These are phyloP conservation scores for Pagetopsis macropterus DNA, from an alignment of 2,797 vertebrate genomes.

Conservation along the genomic window DNA sequence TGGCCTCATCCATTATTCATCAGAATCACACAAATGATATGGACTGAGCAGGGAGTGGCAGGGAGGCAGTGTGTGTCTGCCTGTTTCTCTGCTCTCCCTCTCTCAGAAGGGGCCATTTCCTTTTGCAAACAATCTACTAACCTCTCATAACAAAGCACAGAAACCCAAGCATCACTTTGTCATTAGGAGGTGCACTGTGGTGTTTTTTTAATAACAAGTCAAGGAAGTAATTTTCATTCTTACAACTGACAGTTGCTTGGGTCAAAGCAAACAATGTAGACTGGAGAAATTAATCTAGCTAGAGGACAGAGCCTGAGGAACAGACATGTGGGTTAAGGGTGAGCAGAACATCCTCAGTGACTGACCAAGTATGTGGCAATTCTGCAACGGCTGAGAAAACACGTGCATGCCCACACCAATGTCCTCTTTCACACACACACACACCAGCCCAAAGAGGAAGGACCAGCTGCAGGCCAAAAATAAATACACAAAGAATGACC, in stretches of 20 bases:
- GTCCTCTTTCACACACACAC: conserved; percentile 19
- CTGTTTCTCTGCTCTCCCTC: conserved; percentile 25
- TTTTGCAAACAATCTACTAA: conserved; percentile 54
- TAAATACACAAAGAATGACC: conserved; percentile 78
- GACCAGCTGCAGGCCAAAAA: conserved; percentile 79
- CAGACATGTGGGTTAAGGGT: conserved; percentile 66
- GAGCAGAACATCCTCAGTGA: conserved; percentile 49
- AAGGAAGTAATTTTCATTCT: conserved; percentile 4
- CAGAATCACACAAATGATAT: conserved; percentile 61
- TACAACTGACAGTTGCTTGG: not conserved
- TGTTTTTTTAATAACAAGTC: conserved; percentile 29
- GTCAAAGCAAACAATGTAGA: conserved; percentile 2
- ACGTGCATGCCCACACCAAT: conserved; percentile 46
- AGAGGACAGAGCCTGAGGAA: conserved; percentile 21
- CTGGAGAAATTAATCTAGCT: conserved; percentile 7
- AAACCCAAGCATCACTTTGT: conserved; percentile 37
- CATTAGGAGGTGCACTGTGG: conserved; percentile 15
- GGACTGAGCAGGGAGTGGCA: conserved; percentile 72
- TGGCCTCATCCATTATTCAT: conserved; percentile 81
- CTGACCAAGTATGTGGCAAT: conserved; percentile 58
- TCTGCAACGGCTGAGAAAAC: conserved; percentile 73
- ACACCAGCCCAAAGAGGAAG: conserved; percentile 60
- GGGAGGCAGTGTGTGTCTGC: conserved; percentile 45
- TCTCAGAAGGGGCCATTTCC: conserved; percentile 58
- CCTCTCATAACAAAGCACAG: conserved; percentile 9